A percentile compares a stretch with the other conserved stretches of the same genome.
These are phyloP conservation scores for Leptocoma aspasia DNA, from an alignment of 2,113 vertebrate genomes.

Conservation along the genomic window DNA sequence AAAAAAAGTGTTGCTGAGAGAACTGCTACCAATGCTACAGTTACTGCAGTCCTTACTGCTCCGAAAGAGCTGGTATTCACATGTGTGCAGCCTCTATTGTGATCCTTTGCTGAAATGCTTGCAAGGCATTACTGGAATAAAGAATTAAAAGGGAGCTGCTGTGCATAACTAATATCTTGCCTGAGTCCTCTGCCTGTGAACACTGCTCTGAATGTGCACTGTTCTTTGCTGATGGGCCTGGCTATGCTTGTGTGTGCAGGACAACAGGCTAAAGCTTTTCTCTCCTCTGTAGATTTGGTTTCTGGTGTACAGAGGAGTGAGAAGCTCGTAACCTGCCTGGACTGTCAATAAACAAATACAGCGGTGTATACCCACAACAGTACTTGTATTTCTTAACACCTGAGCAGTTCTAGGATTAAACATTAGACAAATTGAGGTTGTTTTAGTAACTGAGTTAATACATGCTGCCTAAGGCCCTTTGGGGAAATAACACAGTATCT, in stretches of 20 bases:
- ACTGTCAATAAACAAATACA: background rate
- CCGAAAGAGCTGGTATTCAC: background rate
- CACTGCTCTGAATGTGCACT: background rate
- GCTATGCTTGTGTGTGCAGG: background rate
- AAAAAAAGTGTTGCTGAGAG: background rate
- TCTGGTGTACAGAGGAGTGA: background rate
- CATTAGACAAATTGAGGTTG: background rate
- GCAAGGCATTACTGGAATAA: background rate
- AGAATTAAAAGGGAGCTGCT: conserved; percentile 7
- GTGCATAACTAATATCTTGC: background rate
- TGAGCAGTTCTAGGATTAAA: conserved; percentile 1
- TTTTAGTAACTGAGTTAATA: background rate
- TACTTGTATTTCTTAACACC: background rate
- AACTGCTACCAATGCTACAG: background rate
- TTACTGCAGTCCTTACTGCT: background rate
- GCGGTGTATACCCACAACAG: background rate
- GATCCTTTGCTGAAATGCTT: background rate
- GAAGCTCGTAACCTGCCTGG: background rate
- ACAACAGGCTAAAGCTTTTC: background rate
- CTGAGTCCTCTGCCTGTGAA: background rate
- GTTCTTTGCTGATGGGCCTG: background rate
- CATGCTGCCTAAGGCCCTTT: background rate
- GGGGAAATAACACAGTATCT: background rate
- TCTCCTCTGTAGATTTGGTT: background rate
- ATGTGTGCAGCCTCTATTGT: background rate